Evolutionary conservation across 2,113 vertebrate genomes (phyloP).

Genomic region (Nibea albiflora): DNA sequence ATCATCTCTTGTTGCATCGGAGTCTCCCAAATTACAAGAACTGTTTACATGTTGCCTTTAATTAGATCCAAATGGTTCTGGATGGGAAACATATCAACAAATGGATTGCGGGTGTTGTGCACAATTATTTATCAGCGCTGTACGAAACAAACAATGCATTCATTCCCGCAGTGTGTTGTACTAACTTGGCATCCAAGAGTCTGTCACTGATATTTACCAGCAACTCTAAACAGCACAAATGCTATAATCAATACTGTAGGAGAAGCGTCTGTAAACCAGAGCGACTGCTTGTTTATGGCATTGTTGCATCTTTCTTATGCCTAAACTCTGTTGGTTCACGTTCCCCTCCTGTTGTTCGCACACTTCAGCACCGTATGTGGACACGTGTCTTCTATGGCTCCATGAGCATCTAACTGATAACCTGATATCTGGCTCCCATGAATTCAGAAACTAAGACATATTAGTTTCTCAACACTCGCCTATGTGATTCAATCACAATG

Average conservation of each 20-base stretch:
- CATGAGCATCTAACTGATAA: not conserved
- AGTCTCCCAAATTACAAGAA: constrained; percentile 59
- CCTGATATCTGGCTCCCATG: not conserved
- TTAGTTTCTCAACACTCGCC: not conserved
- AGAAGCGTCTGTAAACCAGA: not conserved
- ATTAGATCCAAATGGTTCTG: constrained; percentile 66
- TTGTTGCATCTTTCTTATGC: not conserved
- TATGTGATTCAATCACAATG: not conserved
- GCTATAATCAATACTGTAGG: not conserved
- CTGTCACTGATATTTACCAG: constrained; percentile 9
- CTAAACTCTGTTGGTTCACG: not conserved
- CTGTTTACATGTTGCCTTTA: constrained; percentile 65
- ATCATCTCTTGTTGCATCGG: constrained; percentile 54
- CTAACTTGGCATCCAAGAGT: not conserved
- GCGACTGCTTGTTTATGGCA: not conserved
- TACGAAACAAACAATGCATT: constrained; percentile 31
- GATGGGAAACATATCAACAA: constrained; percentile 52
- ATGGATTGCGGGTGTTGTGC: constrained; percentile 27
- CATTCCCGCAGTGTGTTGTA: not conserved
- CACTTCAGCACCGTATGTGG: not conserved
- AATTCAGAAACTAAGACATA: constrained; percentile 25
- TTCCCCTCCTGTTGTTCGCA: not conserved
- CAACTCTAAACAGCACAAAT: constrained; percentile 15
- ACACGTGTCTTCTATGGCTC: not conserved
- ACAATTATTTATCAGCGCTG: constrained; percentile 38